These are phyloP conservation scores for Actinernus sp. DNA, from an alignment of 92 coral and sea anemone genomes.

Conservation along the genomic window DNA sequence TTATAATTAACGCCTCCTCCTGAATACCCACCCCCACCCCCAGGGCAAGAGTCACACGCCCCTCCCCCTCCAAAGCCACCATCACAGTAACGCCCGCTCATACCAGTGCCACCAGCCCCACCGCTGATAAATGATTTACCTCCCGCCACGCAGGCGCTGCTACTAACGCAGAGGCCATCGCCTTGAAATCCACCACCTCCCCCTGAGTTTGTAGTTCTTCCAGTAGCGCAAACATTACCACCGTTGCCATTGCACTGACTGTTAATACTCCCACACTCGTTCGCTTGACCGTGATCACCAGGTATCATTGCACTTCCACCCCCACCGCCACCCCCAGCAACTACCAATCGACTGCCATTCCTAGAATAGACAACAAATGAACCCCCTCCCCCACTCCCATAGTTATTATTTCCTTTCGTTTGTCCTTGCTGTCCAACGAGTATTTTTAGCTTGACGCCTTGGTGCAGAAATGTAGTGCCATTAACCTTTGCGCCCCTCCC, in stretches of 20 bases:
- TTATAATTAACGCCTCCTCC: slow-evolving; percentile 47
- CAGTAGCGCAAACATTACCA: slow-evolving; percentile 39
- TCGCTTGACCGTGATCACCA: slow-evolving; percentile 8
- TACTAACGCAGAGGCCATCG: slow-evolving; percentile 34
- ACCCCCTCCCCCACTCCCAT: slow-evolving; percentile 78
- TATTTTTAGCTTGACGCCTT: slow-evolving; percentile 37
- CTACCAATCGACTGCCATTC: slow-evolving; percentile 29
- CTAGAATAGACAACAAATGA: slow-evolving; percentile 24
- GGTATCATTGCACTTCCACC: neutral
- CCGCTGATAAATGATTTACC: slow-evolving; percentile 50
- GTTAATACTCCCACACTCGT: slow-evolving; percentile 9
- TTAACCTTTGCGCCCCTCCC: slow-evolving; percentile 48
- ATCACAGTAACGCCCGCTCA: slow-evolving; percentile 1
- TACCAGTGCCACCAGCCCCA: slow-evolving; percentile 45
- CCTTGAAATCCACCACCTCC: slow-evolving; percentile 65
- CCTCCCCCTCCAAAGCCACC: slow-evolving; percentile 88
- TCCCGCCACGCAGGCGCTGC: slow-evolving; percentile 6
- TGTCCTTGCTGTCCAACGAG: slow-evolving; percentile 61
- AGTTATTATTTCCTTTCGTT: neutral
- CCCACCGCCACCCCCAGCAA: slow-evolving; percentile 84
- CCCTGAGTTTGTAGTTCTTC: slow-evolving; percentile 14
- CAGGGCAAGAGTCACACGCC: slow-evolving; percentile 17
- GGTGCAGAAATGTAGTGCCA: slow-evolving; percentile 22
- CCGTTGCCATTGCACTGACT: slow-evolving; percentile 40
- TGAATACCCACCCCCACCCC: slow-evolving; percentile 80